Percentiles rank a stretch among this genome's conserved stretches.
Evolutionary conservation across 2,888 invertebrate genomes (phyloP).

Genomic region (Cephus rjabovi): DNA sequence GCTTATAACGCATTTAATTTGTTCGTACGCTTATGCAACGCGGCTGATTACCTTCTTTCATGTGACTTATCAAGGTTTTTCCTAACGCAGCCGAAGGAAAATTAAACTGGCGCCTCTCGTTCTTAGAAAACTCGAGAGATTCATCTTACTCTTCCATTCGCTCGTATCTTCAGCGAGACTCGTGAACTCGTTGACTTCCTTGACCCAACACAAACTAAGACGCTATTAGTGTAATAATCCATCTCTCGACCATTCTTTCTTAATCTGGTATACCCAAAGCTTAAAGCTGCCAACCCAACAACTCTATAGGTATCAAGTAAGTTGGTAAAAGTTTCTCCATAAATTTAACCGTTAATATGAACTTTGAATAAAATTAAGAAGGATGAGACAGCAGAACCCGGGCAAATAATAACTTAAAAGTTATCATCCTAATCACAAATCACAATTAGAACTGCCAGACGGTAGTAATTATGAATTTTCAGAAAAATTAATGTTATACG

Average conservation of each 20-base stretch:
- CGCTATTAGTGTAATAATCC: background rate
- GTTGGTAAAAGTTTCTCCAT: conserved; percentile 53
- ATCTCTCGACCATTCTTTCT: background rate
- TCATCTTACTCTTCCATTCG: background rate
- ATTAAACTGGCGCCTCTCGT: background rate
- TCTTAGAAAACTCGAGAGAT: background rate
- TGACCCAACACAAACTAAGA: background rate
- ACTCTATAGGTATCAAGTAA: conserved; percentile 22
- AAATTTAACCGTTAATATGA: conserved; percentile 54
- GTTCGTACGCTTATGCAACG: conserved; percentile 5
- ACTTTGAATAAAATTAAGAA: conserved; percentile 43
- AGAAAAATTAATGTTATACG: background rate
- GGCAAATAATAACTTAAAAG: background rate
- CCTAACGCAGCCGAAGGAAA: conserved; percentile 11
- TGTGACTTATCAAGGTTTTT: background rate
- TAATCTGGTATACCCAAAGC: background rate
- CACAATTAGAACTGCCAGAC: background rate
- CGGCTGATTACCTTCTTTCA: conserved; percentile 10
- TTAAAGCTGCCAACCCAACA: background rate
- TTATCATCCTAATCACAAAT: background rate
- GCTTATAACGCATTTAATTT: conserved; percentile 44
- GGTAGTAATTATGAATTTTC: background rate
- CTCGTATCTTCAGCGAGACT: background rate
- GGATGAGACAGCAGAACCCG: conserved; percentile 13
- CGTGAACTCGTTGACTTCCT: background rate